Conservation (phyloP, 2,888 invertebrate species). For the Melinaea menophilus region DNA sequence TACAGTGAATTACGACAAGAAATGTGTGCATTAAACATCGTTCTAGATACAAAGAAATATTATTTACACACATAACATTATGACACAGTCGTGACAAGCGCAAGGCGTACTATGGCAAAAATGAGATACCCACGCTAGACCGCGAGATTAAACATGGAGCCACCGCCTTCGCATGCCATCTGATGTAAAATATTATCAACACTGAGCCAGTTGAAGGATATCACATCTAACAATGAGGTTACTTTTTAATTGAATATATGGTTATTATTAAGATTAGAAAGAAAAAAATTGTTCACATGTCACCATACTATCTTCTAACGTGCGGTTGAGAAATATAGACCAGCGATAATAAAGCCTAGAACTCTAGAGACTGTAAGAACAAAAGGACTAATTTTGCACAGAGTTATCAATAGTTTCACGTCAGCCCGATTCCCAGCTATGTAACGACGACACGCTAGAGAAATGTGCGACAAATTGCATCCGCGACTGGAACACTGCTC, state of each 20-base stretch:
- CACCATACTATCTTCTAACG: too few species aligned
- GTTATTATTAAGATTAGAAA: too few species aligned
- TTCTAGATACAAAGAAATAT: slow-evolving; percentile 12
- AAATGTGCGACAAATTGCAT: slow-evolving; percentile 69
- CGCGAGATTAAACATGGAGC: slow-evolving; percentile 53
- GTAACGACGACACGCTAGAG: slow-evolving; percentile 63
- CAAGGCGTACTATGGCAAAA: slow-evolving; percentile 38
- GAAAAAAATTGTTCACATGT: too few species aligned
- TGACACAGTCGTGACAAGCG: slow-evolving; percentile 22
- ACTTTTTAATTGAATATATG: not conserved
- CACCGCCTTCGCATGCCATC: slow-evolving; percentile 47
- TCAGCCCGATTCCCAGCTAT: slow-evolving; percentile 63
- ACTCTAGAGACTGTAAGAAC: slow-evolving; percentile 46
- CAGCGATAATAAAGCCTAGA: slow-evolving; percentile 26
- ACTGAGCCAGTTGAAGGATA: slow-evolving; percentile 52
- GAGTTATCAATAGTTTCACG: slow-evolving; percentile 62
- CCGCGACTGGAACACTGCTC: slow-evolving; percentile 48
- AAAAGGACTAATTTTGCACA: slow-evolving; percentile 61
- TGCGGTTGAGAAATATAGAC: not conserved
- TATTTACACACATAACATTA: slow-evolving; percentile 19
- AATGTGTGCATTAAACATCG: slow-evolving; percentile 9
- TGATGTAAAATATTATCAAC: slow-evolving; percentile 56
- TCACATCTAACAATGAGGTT: slow-evolving; percentile 26
- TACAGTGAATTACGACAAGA: slow-evolving; percentile 7
- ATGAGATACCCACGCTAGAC: slow-evolving; percentile 47